phyloP scores from a whole-genome alignment of 2,113 vertebrate genomes.

The Scalopus aquaticus region DNA sequence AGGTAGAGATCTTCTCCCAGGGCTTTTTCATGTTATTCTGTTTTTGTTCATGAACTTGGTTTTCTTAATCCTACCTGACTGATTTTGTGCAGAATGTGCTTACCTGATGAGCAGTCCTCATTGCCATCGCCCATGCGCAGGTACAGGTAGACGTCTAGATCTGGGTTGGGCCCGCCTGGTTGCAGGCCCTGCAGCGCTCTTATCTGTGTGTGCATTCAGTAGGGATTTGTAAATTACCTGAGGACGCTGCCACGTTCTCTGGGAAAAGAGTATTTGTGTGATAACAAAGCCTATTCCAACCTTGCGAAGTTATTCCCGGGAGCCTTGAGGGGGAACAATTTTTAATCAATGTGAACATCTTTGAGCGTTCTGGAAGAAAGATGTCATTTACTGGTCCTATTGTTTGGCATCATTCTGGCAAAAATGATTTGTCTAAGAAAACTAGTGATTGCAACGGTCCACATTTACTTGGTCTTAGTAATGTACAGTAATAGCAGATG shows the following conservation, averaged over 20 bases:
- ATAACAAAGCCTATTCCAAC: not conserved
- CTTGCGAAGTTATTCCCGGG: not conserved
- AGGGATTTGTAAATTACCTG: not conserved
- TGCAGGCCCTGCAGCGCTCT: not conserved
- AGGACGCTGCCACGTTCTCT: not conserved
- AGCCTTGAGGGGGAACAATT: not conserved
- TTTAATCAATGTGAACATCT: slow-evolving; percentile 44
- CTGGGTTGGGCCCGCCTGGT: not conserved
- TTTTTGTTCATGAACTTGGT: not conserved
- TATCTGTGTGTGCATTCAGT: too few species aligned
- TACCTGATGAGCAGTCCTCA: not conserved
- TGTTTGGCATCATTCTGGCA: slow-evolving; percentile 43
- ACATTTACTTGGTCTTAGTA: slow-evolving; percentile 82
- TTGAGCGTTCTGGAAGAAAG: slow-evolving; percentile 34
- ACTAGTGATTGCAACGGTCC: slow-evolving; percentile 62
- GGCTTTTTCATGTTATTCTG: not conserved
- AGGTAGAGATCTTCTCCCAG: not conserved
- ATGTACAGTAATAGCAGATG: slow-evolving; percentile 85
- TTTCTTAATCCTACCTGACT: not conserved
- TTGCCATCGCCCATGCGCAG: not conserved
- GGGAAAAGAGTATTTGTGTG: not conserved
- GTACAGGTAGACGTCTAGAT: too few species aligned
- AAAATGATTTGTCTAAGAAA: slow-evolving; percentile 23
- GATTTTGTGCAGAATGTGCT: not conserved
- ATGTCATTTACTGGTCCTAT: not conserved